phyloP scores from a whole-genome alignment of 1,140 invertebrate species.

The Caenorhabditis brenneri region DNA sequence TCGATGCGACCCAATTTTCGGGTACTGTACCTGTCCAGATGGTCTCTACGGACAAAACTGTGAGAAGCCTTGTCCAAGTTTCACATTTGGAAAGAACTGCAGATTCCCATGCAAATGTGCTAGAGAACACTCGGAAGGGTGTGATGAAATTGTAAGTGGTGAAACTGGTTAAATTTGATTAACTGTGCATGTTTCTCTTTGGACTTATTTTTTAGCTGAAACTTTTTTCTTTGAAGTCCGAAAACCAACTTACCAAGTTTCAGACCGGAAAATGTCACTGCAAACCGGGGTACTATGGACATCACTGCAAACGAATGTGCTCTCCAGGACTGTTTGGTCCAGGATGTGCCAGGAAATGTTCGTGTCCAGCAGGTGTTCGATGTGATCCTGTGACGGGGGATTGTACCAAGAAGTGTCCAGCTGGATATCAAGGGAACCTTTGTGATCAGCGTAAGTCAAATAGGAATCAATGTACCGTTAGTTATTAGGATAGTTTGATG shows the following conservation, averaged over 20 bases:
- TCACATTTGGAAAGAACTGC: conserved; percentile 65
- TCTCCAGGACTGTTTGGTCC: conserved; percentile 74
- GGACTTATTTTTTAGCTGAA: neutral
- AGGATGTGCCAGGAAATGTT: conserved; percentile 83
- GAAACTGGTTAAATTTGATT: too few relatives aligned
- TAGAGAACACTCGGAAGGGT: conserved; percentile 58
- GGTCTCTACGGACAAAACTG: conserved; percentile 84
- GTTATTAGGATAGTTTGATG: neutral
- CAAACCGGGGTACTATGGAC: conserved; percentile 76
- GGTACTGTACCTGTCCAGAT: conserved; percentile 83
- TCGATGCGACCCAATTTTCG: conserved; percentile 83
- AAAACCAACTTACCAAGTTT: neutral
- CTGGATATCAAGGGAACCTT: conserved; percentile 52
- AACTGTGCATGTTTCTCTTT: too few relatives aligned
- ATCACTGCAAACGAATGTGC: conserved; percentile 58
- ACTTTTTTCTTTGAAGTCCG: neutral
- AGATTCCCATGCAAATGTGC: conserved; percentile 61
- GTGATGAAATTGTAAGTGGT: conserved; percentile 76
- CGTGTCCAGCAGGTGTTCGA: conserved; percentile 78
- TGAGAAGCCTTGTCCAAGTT: conserved; percentile 72
- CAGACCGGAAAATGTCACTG: conserved; percentile 82
- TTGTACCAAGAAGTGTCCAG: conserved; percentile 60
- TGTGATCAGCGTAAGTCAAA: conserved; percentile 56
- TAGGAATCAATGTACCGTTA: too few relatives aligned
- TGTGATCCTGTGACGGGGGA: conserved; percentile 67